phyloP scores from a whole-genome alignment of 2,797 vertebrate genomes.

The Lutjanus argentimaculatus region DNA sequence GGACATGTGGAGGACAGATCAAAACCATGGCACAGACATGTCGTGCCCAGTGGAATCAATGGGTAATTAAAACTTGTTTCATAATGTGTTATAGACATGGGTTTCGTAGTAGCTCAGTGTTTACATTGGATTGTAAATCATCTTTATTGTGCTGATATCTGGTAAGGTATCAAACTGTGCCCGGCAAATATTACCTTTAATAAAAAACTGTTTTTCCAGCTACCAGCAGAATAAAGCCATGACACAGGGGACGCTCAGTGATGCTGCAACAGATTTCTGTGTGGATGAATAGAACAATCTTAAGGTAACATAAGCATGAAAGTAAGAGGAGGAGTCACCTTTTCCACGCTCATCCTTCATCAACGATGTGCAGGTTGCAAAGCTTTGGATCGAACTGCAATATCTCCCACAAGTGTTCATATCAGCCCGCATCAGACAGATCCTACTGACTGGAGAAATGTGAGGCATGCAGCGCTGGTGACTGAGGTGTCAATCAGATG shows the following conservation, averaged over 20 bases:
- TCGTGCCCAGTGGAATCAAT: too few relatives aligned
- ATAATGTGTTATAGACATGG: too few relatives aligned
- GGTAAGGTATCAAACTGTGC: slow-evolving; percentile 35
- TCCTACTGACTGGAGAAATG: slow-evolving; percentile 51
- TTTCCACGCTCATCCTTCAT: slow-evolving; percentile 31
- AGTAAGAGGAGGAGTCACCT: neutral
- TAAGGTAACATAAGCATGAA: neutral
- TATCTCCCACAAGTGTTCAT: slow-evolving; percentile 41
- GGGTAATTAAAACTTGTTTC: too few relatives aligned
- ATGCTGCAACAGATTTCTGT: slow-evolving; percentile 9
- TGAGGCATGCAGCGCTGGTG: slow-evolving; percentile 37
- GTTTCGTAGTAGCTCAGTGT: neutral
- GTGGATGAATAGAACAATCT: slow-evolving; percentile 15
- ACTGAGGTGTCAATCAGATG: slow-evolving; percentile 62
- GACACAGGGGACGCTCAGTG: neutral
- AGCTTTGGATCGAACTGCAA: slow-evolving; percentile 44
- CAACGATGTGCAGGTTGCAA: slow-evolving; percentile 38
- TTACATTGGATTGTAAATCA: slow-evolving; percentile 19
- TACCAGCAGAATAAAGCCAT: slow-evolving; percentile 4
- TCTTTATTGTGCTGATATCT: slow-evolving; percentile 26
- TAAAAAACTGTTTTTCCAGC: slow-evolving; percentile 15
- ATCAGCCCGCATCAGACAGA: slow-evolving; percentile 57
- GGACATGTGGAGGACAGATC: too few relatives aligned
- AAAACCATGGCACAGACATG: too few relatives aligned
- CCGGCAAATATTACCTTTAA: slow-evolving; percentile 23